Base-by-base conservation (phyloP, 2,888 invertebrate genomes). In the Tetragnatha montana region DNA sequence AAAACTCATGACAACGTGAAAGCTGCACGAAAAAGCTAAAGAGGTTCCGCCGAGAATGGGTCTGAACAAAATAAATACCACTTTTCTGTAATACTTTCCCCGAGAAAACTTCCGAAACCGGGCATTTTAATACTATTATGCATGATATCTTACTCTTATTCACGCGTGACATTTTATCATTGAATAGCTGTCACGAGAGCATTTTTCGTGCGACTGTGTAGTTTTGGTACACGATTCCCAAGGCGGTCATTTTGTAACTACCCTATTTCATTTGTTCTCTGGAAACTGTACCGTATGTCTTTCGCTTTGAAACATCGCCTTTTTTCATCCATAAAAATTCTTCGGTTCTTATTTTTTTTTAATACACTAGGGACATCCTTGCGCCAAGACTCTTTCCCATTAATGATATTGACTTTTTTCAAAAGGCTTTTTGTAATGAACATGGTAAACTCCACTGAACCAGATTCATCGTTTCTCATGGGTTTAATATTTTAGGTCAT, bases 181-280 rank as follows among this genome's bases (percentile, higher is more conserved):
- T 87, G 80, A 75, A 81, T 75, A 75, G 70, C 74, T 87, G 73
- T 87, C 87, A 87, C 87, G 87, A 75, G 60, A 12, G 17, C 21
- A 49, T 75, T 74, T 60, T 81, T 47, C 81, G 81, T 87, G 87
- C 68, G 60, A 21, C 35, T 12, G 35, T 60, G 73, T 86, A 86
- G 79, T 87, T 78, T 81, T 47, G 68, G n/a, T n/a, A 60, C 87
- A 87, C 87, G 87, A 87, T 50, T 87, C 87, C 81, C 87, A 49
- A 7, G 87, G 68, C 50, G 22, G 75, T 60, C 87, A 87, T 87
- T 87, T 74, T 87, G 81, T 74, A 47, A 76, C 76, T 76, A 69
- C 35, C 22, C 51, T 75, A 51, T 87, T 87, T 81, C 87, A 87
- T 87, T 87, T 81, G 50, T 49, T 81, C 49, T 60, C 78, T 75